Percentiles rank a stretch among this genome's conserved stretches.
Evolutionary conservation across 2,113 vertebrate genomes (phyloP).

Genomic region (Mastomys natalensis): DNA sequence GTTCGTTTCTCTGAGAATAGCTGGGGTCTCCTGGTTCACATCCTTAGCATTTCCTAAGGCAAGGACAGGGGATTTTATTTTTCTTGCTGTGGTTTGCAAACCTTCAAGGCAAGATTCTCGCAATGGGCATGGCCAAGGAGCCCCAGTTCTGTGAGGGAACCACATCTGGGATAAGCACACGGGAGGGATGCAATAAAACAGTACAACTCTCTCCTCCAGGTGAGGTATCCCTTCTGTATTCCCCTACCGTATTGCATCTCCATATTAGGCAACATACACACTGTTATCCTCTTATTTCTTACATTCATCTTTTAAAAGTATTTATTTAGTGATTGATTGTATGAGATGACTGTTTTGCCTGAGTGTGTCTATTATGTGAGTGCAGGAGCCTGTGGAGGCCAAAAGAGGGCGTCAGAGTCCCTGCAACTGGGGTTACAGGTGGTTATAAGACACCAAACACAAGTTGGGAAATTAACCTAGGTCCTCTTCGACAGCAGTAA

Average conservation of each 20-base stretch:
- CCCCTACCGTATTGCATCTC: background rate
- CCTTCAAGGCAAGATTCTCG: background rate
- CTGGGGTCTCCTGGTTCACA: background rate
- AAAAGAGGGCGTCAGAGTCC: background rate
- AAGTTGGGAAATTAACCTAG: background rate
- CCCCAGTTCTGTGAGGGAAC: background rate
- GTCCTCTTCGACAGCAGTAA: background rate
- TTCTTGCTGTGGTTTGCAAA: background rate
- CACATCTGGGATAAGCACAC: background rate
- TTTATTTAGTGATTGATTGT: background rate
- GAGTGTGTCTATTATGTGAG: background rate
- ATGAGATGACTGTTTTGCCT: background rate
- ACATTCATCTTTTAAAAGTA: background rate
- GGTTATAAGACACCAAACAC: background rate
- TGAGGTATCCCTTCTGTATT: background rate
- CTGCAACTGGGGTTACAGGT: background rate
- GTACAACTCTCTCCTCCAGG: background rate
- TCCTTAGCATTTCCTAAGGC: background rate
- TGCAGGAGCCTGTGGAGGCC: background rate
- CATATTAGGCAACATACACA: background rate
- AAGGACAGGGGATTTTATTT: background rate
- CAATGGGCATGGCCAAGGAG: background rate
- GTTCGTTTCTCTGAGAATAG: background rate
- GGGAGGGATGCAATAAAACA: background rate
- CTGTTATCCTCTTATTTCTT: background rate